Evolutionary conservation across 2,888 invertebrate genomes (phyloP), one percentile per base, ranked within the genome.

Genomic region (Eretmocerus hayati): DNA sequence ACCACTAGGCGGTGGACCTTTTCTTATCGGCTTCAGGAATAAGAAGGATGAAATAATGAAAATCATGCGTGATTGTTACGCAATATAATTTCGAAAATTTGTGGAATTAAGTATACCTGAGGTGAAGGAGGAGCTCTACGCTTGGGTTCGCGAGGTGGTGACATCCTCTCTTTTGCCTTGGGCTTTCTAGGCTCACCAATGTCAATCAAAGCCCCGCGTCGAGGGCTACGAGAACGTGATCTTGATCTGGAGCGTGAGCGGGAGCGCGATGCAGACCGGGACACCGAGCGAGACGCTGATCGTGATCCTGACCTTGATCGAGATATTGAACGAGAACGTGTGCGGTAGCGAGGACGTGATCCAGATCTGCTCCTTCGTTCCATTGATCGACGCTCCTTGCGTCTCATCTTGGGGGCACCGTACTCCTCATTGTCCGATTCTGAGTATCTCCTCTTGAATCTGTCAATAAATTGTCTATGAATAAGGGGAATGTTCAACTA

Each of bases 71-170:
- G n/a, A n/a, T 36, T 6, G 16, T 15, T 36, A 15, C 4, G 4
- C 11, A 11, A 3, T 3, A 15, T 15, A 15, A 3, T 36, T 3
- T 36, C 36, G 21, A 37, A 37, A 30, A 30, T 13, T 9, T 8
- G 13, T 9, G 13, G 13, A 8, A 30, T 30, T 13, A 30, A 30
- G 13, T 9, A 9, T n/a, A 33, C 19, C 37, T 38, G 43, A 6
- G 36, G 45, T 4, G 59, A 56, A 2, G 58, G 54, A n/a, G 52
- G 50, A 11, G 53, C 54, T n/a, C 53, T 41, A 16, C 42, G 41
- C 19, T 45, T 53, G 16, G 30, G 32, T 8, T 53, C 53, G 1
- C 42, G 22, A 2, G 49, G 48, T 9, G 38, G 6, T 20, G 53
- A 50, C 16, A 44, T 33, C 20, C 44, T 48, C n/a, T 19, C 22